A percentile compares a stretch with the other conserved stretches of the same genome.
Evolutionary conservation across 2,888 invertebrate species (phyloP).

Genomic region (Nomada goodeniana): DNA sequence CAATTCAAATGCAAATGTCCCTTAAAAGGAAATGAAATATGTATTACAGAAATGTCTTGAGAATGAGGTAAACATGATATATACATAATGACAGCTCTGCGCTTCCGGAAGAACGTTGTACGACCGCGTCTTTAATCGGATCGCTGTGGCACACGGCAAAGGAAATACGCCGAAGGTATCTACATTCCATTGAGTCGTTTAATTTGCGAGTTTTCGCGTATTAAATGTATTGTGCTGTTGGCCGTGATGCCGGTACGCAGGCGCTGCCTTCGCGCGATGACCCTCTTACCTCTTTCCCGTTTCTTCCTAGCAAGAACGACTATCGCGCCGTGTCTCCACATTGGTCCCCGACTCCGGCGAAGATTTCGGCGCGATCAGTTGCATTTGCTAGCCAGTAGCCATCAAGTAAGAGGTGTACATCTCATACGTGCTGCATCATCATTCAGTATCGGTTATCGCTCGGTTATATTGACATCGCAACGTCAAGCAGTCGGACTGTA

Average conservation of each 20-base stretch:
- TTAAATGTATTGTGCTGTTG: constrained; percentile 33
- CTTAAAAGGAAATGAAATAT: no score
- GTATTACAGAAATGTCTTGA: no score
- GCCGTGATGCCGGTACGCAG: constrained; percentile 45
- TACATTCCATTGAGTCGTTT: not conserved
- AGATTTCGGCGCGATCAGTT: constrained; percentile 78
- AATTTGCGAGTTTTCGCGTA: not conserved
- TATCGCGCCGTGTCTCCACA: constrained; percentile 75
- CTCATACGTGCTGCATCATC: constrained; percentile 48
- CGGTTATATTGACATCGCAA: constrained; percentile 1
- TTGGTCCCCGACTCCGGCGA: constrained; percentile 66
- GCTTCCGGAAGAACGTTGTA: no score
- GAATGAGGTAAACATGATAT: no score
- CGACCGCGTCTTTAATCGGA: not conserved
- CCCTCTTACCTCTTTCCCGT: constrained; percentile 74
- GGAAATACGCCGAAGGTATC: not conserved
- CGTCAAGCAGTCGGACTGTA: not conserved
- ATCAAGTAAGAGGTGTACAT: constrained; percentile 71
- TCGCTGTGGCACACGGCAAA: not conserved
- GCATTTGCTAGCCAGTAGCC: constrained; percentile 79
- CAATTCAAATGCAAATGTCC: no score
- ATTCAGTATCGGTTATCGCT: constrained; percentile 4
- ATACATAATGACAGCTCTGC: no score
- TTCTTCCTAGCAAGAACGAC: constrained; percentile 78
- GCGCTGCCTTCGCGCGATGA: constrained; percentile 66